Evolutionary conservation across 2,888 invertebrate genomes (phyloP).

Genomic region (Lutraria lutraria): DNA sequence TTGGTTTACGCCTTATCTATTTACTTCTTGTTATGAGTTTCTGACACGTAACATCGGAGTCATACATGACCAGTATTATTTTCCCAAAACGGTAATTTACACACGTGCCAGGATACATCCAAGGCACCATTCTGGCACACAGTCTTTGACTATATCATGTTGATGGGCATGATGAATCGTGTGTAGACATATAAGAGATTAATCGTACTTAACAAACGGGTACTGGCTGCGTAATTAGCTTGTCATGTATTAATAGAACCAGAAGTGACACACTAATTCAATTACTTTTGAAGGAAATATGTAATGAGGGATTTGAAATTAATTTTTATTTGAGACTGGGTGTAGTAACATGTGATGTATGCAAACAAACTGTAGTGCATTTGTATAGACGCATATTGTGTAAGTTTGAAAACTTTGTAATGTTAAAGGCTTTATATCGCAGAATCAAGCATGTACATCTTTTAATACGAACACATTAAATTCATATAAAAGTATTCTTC

Average conservation of each 20-base stretch:
- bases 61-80: neutral
- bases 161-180: neutral
- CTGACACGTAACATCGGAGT: conserved; percentile 19
- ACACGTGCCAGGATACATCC: conserved; percentile 17
- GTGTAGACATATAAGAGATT: neutral
- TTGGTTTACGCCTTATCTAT: conserved; percentile 23
- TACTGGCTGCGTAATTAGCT: neutral
- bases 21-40: conserved; percentile 24
- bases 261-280: neutral
- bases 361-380: too few relatives aligned
- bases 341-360: too few relatives aligned
- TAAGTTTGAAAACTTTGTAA: too few relatives aligned
- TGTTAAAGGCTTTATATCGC: too few relatives aligned
- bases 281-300: neutral
- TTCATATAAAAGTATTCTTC: too few relatives aligned
- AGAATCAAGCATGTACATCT: too few relatives aligned
- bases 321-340: neutral
- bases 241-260: conserved; percentile 2
- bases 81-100: conserved; percentile 42
- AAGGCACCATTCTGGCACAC: neutral
- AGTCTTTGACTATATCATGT: neutral
- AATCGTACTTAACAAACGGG: neutral
- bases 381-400: too few relatives aligned
- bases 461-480: too few relatives aligned
- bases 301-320: neutral